Evolutionary conservation across 2,113 vertebrate species (phyloP).

Genomic region (Rafetus swinhoei): DNA sequence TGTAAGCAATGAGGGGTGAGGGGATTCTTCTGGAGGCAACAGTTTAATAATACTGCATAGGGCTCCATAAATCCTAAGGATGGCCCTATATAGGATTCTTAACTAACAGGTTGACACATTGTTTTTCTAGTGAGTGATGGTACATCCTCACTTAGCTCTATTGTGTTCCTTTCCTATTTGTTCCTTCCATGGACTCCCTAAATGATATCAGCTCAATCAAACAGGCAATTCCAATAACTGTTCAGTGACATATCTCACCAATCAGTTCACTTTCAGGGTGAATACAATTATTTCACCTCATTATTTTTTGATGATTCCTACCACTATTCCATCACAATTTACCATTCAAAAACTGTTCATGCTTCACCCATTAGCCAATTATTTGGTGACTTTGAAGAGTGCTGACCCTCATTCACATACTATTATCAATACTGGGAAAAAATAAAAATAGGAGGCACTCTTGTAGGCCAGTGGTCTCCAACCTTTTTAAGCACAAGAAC

Average conservation of each 20-base stretch:
- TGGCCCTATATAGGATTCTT: not conserved
- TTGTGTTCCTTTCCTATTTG: not conserved
- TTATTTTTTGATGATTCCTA: too few relatives aligned
- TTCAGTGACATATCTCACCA: not conserved
- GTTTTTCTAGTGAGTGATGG: not conserved
- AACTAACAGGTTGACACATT: not conserved
- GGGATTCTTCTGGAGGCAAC: too few relatives aligned
- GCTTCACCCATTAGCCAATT: not conserved
- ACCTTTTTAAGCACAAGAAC: too few relatives aligned
- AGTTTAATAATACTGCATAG: too few relatives aligned
- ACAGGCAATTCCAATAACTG: not conserved
- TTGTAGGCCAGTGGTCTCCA: not conserved
- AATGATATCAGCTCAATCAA: not conserved
- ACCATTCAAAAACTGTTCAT: too few relatives aligned
- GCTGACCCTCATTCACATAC: not conserved
- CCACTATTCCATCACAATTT: too few relatives aligned
- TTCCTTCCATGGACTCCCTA: not conserved
- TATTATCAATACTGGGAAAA: not conserved
- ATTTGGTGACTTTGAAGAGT: not conserved
- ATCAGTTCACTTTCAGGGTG: not conserved
- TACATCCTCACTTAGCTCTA: not conserved
- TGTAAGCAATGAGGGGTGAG: too few relatives aligned
- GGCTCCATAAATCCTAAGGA: too few relatives aligned
- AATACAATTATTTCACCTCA: too few relatives aligned
- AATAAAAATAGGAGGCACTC: not conserved